Evolutionary conservation across 1,140 invertebrate species (phyloP).

Genomic region (Habropoda laboriosa): DNA sequence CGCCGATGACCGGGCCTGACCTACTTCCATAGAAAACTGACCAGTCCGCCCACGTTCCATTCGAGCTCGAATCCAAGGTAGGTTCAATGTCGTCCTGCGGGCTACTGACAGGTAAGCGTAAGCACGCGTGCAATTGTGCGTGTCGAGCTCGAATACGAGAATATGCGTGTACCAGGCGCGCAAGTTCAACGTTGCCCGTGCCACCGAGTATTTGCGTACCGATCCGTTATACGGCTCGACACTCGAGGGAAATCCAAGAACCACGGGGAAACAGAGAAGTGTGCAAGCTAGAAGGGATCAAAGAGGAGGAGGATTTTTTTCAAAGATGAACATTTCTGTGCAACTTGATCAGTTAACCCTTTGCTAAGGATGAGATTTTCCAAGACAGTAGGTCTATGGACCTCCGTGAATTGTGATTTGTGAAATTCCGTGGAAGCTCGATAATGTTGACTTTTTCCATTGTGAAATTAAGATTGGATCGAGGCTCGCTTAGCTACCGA

Average conservation of each 20-base stretch:
- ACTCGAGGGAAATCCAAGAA: conserved; percentile 53
- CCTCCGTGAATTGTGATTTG: too few relatives aligned
- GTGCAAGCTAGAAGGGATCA: background rate
- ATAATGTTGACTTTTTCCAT: too few relatives aligned
- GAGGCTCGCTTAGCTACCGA: too few relatives aligned
- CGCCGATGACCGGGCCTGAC: conserved; percentile 75
- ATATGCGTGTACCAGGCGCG: too few relatives aligned
- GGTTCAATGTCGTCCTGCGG: conserved; percentile 77
- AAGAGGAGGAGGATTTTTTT: background rate
- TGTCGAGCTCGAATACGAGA: background rate
- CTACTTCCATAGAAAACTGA: conserved; percentile 75
- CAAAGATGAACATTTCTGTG: too few relatives aligned
- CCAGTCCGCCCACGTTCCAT: conserved; percentile 77
- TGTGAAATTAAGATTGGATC: too few relatives aligned
- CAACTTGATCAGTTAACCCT: too few relatives aligned
- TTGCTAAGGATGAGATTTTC: too few relatives aligned
- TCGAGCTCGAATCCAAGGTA: conserved; percentile 73
- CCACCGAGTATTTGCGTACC: conserved; percentile 51
- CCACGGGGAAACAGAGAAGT: conserved; percentile 9
- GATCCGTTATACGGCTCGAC: conserved; percentile 67
- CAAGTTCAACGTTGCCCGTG: conserved; percentile 29
- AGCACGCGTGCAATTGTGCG: background rate
- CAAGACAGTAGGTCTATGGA: too few relatives aligned
- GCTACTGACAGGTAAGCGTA: conserved; percentile 48
- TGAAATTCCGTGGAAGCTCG: too few relatives aligned